Evolutionary conservation across 2,888 invertebrate genomes (phyloP), one percentile per base, ranked within the genome.

Genomic region (Mesorhabditis sp.): DNA sequence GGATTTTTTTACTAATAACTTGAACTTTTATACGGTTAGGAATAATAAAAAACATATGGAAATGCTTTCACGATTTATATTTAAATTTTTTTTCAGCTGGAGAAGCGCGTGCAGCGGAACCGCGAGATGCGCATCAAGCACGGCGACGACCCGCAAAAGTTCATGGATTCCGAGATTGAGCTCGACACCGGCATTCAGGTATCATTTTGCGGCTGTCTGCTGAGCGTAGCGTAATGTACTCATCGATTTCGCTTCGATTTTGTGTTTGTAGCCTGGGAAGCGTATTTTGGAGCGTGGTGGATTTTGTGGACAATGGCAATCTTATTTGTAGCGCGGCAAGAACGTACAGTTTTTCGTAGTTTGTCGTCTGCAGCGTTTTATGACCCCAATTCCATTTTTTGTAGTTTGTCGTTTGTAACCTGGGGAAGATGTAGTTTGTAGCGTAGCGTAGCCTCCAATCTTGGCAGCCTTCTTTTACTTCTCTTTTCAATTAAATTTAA

Each of bases 81-180:
- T 28, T 28, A 28, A 28, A 28, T 28, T 28, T 28, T 45, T 42
- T 63, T 78, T 72, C 72, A 83, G 78, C 69, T 84, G 15, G 98
- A 98, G 86, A 97, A 98, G 86, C 90, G 93, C 84, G 92, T 93
- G 66, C 88, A 95, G 6, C 92, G 91, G 85, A 98, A 98, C 87
- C 92, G 96, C 86, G 97, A 98, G 88, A 93, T 96, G 92, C 90
- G 98, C 76, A 96, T 98, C 13, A 98, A 99, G 87, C 97, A 94
- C 87, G 93, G 95, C 0, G 97, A 84, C 66, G 83, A 84, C 65
- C 84, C 85, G 44, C 79, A 72, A 73, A 91, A 90, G 84, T 98
- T 98, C 86, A 95, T 98, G 90, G 90, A 98, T 81, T 95, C 96
- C 72, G 98, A 98, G 88, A 89, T 97, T 61, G 95, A 95, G 86